Evolutionary conservation across 2,888 invertebrate genomes (phyloP).

Genomic region (Temnothorax ravouxi): DNA sequence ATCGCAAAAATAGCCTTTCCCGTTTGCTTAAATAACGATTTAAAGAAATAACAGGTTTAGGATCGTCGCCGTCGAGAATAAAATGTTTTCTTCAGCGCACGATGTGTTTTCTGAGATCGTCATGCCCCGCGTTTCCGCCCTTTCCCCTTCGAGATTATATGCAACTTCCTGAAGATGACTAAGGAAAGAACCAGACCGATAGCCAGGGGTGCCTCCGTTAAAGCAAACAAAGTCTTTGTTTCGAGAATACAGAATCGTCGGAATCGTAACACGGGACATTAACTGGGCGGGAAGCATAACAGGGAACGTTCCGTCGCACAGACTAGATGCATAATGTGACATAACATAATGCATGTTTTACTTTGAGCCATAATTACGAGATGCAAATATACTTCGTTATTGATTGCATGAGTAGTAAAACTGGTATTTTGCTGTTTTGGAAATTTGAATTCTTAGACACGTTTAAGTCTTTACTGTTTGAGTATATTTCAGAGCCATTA

Average conservation of each 20-base stretch:
- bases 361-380: slow-evolving; percentile 22
- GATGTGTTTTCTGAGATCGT: neutral
- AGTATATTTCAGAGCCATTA: neutral
- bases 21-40: neutral
- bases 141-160: slow-evolving; percentile 40
- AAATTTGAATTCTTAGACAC: neutral
- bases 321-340: slow-evolving; percentile 72
- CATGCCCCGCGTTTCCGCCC: neutral
- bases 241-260: slow-evolving; percentile 70
- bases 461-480: neutral
- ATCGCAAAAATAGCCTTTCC: neutral
- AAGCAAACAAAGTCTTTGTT: slow-evolving; percentile 76
- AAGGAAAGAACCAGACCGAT: slow-evolving; percentile 65
- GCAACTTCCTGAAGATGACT: slow-evolving; percentile 51
- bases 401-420: neutral
- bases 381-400: neutral
- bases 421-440: neutral
- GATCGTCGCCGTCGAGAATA: neutral
- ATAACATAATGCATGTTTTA: slow-evolving; percentile 65
- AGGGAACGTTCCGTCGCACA: slow-evolving; percentile 71
- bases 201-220: slow-evolving; percentile 58
- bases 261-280: slow-evolving; percentile 80
- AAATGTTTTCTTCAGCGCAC: neutral
- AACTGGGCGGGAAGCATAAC: slow-evolving; percentile 78
- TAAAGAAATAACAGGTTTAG: neutral